Conservation (phyloP, 2,888 invertebrate species). For the Blera fallax region DNA sequence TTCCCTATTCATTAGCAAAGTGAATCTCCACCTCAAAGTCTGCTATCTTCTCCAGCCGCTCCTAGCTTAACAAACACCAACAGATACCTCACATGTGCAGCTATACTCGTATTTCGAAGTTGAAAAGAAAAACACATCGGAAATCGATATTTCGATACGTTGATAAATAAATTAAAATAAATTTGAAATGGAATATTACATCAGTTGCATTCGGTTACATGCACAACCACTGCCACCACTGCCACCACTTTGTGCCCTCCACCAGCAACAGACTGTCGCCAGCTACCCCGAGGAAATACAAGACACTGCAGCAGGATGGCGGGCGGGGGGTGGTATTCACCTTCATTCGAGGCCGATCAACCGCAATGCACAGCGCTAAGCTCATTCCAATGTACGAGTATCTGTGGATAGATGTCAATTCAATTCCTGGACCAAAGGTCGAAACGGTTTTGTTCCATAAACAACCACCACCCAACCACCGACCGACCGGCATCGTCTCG, state of each 20-base stretch:
- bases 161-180: neutral
- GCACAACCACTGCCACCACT: neutral
- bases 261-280: neutral
- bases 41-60: neutral
- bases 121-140: neutral
- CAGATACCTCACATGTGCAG: too few species aligned
- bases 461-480: neutral
- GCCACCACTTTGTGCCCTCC: neutral
- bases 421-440: slow-evolving; percentile 27
- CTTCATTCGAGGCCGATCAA: neutral
- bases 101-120: too few species aligned
- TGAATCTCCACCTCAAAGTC: neutral
- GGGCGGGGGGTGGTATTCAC: slow-evolving; percentile 3
- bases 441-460: slow-evolving; percentile 1
- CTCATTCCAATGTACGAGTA: slow-evolving; percentile 1
- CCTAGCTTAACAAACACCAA: neutral
- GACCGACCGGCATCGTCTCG: neutral
- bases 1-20: neutral
- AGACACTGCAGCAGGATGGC: slow-evolving; percentile 38
- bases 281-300: slow-evolving; percentile 11
- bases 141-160: neutral
- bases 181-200: slow-evolving; percentile 5
- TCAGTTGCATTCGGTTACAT: neutral
- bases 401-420: slow-evolving; percentile 16
- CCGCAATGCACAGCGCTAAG: neutral